phyloP scores from a whole-genome alignment of 2,797 vertebrate species.

The Oreochromis mossambicus region DNA sequence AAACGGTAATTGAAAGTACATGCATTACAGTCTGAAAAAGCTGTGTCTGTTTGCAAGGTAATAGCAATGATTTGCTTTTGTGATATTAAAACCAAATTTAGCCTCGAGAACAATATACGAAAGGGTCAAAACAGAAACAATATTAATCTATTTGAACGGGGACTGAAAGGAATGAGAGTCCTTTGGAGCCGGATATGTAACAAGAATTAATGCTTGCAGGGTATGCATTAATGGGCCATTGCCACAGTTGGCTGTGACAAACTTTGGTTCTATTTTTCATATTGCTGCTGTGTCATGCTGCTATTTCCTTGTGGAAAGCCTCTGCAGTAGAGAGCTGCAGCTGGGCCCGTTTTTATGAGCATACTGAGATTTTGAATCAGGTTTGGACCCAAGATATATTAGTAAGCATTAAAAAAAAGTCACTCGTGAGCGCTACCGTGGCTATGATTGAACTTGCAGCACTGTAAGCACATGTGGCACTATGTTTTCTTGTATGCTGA shows the following conservation, averaged over 20 bases:
- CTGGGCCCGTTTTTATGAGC: conserved; percentile 5
- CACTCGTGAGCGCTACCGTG: neutral
- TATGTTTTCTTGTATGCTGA: neutral
- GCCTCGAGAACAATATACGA: conserved; percentile 15
- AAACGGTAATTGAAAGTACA: conserved; percentile 34
- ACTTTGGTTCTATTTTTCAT: conserved; percentile 44
- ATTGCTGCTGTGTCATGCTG: conserved; percentile 61
- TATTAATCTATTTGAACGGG: neutral
- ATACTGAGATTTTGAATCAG: neutral
- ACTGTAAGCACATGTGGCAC: neutral
- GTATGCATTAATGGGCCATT: conserved; percentile 38
- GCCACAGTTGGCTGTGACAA: conserved; percentile 47
- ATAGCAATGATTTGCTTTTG: conserved; percentile 14
- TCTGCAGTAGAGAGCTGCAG: conserved; percentile 43
- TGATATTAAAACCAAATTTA: conserved; percentile 17
- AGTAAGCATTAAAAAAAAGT: conserved; percentile 12
- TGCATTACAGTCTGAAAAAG: neutral
- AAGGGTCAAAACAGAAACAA: neutral
- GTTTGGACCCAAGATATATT: conserved; percentile 1
- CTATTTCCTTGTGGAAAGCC: conserved; percentile 29
- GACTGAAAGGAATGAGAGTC: neutral
- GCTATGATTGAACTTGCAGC: neutral
- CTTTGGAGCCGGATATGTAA: conserved; percentile 1
- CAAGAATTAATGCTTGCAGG: conserved; percentile 8
- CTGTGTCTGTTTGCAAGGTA: neutral